Percentiles rank a stretch among this genome's conserved stretches.
Evolutionary conservation across 1,140 invertebrate genomes (phyloP).

Genomic region (Medauroidea extradentata): DNA sequence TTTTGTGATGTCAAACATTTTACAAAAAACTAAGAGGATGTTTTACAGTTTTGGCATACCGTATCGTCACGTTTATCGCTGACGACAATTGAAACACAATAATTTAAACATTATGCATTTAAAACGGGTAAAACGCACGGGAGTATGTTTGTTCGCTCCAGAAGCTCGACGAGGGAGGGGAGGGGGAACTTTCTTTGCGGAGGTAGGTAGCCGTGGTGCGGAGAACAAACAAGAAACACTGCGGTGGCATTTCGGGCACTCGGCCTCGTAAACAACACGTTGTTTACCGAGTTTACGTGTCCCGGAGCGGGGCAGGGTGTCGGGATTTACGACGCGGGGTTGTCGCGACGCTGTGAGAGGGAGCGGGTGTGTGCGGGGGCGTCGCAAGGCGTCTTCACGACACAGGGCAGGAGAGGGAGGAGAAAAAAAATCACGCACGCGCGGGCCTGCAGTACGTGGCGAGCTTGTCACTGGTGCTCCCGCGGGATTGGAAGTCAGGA

Average conservation of each 20-base stretch:
- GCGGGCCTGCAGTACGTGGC: background rate
- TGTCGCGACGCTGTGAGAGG: background rate
- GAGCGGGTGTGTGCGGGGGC: background rate
- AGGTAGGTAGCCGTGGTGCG: no score
- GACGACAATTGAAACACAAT: no score
- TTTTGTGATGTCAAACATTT: no score
- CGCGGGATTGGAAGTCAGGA: background rate
- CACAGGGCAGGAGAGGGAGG: background rate
- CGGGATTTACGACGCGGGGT: slow-evolving; percentile 5
- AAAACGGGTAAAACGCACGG: no score
- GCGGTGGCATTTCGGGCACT: slow-evolving; percentile 8
- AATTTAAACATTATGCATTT: no score
- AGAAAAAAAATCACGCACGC: slow-evolving; percentile 8
- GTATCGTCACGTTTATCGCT: no score
- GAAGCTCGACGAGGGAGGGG: no score
- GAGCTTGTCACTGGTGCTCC: background rate
- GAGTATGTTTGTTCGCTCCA: no score
- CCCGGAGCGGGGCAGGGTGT: background rate
- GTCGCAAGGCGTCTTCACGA: background rate
- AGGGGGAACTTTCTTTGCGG: no score
- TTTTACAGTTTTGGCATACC: no score
- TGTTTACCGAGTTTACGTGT: slow-evolving; percentile 10
- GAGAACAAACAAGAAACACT: no score
- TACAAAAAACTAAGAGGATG: no score
- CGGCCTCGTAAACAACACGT: slow-evolving; percentile 11